Evolutionary conservation across 2,797 vertebrate genomes (phyloP), one percentile per base, ranked within the genome.

Genomic region (Pseudomugil gertrudae): DNA sequence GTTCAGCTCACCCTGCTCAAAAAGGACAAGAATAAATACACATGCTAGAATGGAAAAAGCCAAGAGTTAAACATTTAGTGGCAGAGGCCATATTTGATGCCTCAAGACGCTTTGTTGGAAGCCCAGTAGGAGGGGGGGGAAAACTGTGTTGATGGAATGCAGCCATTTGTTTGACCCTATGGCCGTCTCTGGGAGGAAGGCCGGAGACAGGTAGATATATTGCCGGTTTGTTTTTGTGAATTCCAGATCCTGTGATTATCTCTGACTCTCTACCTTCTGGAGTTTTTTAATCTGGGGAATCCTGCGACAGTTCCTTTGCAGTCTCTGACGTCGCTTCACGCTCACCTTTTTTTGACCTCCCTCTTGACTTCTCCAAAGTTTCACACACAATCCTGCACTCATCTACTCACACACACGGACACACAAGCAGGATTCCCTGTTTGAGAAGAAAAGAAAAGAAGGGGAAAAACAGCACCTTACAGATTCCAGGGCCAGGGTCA

Each of bases 151-250:
- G 91, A 95, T 95, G 94, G 94, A 96, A 95, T 94, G 92, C 93
- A 92, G 94, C 93, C 95, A 95, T 96, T 94, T 92, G 91, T 84
- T 85, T 96, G 95, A 96, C 96, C 95, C 95, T 93, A 89, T 95
- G 95, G 95, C 90, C 92, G 91, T 95, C 95, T 91, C 89, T 72
- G 84, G 91, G 95, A 97, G 96, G 97, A 98, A 98, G 94, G 92
- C 89, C 26, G 86, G 93, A 98, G 97, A 98, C 97, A 98, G 95
- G 95, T 96, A 98, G 96, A 99, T 98, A 96, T 97, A 99, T 99
- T 94, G 95, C 91, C 91, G 93, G 93, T 96, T 96, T 98, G 96
- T 98, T 99, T 96, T 97, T 98, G 94, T 94, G 94, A 95, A 96
- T 96, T 97, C 94, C 95, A 98, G 95, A 97, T 98, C 94, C 96